Percentiles rank a stretch among this genome's conserved stretches.
Evolutionary conservation across 1,140 invertebrate genomes (phyloP).

Genomic region (Tetragnatha versicolor): DNA sequence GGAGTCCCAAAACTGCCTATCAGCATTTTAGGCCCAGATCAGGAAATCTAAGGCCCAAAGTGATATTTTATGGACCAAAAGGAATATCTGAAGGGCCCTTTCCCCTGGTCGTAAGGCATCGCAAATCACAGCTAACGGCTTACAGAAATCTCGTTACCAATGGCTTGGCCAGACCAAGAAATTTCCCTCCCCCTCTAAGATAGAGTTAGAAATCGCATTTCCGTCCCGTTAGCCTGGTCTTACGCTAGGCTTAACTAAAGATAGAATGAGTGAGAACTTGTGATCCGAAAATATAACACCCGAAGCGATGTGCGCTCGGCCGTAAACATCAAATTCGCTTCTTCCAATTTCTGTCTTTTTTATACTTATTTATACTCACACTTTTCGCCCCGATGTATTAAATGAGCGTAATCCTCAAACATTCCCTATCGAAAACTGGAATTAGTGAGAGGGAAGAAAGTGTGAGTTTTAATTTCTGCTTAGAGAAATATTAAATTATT

Average conservation of each 20-base stretch:
- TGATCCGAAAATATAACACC: slow-evolving; percentile 50
- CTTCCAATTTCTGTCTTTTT: slow-evolving; percentile 36
- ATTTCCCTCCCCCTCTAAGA: neutral
- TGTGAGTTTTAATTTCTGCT: neutral
- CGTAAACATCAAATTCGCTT: slow-evolving; percentile 38
- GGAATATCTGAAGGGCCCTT: slow-evolving; percentile 27
- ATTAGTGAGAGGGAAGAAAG: neutral
- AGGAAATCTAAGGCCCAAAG: slow-evolving; percentile 31
- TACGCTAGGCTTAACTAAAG: slow-evolving; percentile 50
- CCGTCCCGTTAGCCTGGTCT: slow-evolving; percentile 46
- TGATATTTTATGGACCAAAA: slow-evolving; percentile 52
- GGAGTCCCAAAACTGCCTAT: slow-evolving; percentile 21
- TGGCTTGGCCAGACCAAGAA: neutral
- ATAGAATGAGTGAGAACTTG: slow-evolving; percentile 38
- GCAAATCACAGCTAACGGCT: slow-evolving; percentile 49
- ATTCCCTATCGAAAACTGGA: neutral
- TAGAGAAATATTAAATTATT: no score
- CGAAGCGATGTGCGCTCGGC: slow-evolving; percentile 20
- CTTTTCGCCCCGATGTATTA: slow-evolving; percentile 3
- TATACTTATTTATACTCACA: neutral
- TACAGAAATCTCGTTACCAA: slow-evolving; percentile 40
- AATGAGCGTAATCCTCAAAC: slow-evolving; percentile 12
- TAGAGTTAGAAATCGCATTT: slow-evolving; percentile 45
- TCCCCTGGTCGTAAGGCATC: slow-evolving; percentile 18
- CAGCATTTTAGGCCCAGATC: slow-evolving; percentile 38